phyloP scores from a whole-genome alignment of 2,888 invertebrate genomes.

The Macaria liturata region DNA sequence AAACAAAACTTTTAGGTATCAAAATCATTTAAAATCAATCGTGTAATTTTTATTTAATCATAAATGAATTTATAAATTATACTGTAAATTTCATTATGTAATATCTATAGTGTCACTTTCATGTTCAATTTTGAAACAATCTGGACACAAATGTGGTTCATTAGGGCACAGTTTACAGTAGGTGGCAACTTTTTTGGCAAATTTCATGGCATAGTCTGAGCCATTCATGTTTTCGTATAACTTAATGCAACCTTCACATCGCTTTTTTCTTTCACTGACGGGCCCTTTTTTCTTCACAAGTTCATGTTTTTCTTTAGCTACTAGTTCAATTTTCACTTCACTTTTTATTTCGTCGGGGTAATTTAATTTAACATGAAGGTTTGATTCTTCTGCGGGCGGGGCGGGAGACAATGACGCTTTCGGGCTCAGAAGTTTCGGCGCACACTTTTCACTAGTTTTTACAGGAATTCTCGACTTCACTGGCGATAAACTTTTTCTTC shows the following conservation, averaged over 20 bases:
- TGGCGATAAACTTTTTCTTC: no score
- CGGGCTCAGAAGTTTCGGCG: no score
- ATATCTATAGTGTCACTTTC: conserved; percentile 26
- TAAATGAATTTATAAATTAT: no score
- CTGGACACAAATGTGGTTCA: conserved; percentile 25
- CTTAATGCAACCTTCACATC: conserved; percentile 29
- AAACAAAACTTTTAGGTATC: no score
- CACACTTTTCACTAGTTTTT: no score
- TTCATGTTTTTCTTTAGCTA: conserved; percentile 15
- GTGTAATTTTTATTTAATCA: no score
- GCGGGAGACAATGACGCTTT: no score
- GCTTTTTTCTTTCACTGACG: conserved; percentile 17
- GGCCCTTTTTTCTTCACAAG: conserved; percentile 22
- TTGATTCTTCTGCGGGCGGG: no score
- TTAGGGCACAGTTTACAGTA: conserved; percentile 30
- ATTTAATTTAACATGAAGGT: not conserved
- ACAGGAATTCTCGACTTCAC: no score
- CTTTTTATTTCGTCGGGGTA: not conserved
- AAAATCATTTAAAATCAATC: no score
- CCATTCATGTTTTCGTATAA: conserved; percentile 22
- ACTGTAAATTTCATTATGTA: conserved; percentile 7
- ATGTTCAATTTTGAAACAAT: conserved; percentile 31
- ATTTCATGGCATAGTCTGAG: conserved; percentile 21
- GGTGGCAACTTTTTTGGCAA: conserved; percentile 25
- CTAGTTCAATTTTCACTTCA: not conserved